These are phyloP conservation scores for Urophycis tenuis DNA, from an alignment of 2,797 vertebrate species.

Conservation along the genomic window DNA sequence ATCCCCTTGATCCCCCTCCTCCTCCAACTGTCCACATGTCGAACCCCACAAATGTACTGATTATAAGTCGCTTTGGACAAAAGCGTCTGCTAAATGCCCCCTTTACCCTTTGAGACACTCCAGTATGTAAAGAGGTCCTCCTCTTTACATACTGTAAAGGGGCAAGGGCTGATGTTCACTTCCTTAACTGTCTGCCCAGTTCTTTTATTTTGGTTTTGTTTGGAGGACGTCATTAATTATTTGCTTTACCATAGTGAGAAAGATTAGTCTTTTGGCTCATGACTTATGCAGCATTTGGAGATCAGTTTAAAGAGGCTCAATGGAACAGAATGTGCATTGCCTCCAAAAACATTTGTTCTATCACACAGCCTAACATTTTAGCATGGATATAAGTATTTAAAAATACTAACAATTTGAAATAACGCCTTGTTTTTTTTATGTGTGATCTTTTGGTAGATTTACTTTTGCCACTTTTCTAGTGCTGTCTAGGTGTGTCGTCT, in stretches of 20 bases:
- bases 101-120: no score
- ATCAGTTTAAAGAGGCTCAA: not conserved
- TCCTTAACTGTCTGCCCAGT: not conserved
- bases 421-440: no score
- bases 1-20: no score
- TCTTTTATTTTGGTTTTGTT: not conserved
- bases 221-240: not conserved
- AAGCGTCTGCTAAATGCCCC: no score
- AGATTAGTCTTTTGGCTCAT: not conserved
- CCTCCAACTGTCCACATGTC: no score
- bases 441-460: not conserved
- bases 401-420: not conserved
- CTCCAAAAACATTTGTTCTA: not conserved
- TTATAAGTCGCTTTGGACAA: no score
- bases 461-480: not conserved
- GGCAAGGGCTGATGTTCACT: not conserved
- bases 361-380: not conserved
- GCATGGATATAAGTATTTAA: not conserved
- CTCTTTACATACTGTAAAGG: not conserved
- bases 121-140: no score
- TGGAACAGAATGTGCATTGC: not conserved
- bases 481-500: not conserved
- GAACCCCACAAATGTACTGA: no score
- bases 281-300: not conserved
- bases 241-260: not conserved